Base-by-base conservation (phyloP, 2,797 vertebrate species). In the Leucoraja ocellata region DNA sequence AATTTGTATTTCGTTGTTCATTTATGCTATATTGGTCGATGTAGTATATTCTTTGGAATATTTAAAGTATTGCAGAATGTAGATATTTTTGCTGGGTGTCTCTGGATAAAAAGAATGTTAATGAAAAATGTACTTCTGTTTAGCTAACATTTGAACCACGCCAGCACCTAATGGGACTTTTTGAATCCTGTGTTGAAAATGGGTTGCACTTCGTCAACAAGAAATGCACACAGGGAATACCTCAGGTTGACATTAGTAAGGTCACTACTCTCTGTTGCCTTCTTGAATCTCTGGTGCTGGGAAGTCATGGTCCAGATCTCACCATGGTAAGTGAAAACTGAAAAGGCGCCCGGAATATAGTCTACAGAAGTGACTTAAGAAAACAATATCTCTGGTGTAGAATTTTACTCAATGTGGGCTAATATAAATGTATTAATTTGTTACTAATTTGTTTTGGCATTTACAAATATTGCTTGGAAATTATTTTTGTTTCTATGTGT, bases 221-320 rank as follows among this genome's bases (percentile, higher is more conserved):
- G 95, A 96, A 96, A 93, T 98, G 97, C 84, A 94, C 76, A 65
- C 97, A 98, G 95, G 97, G 97, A 1, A 98, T 98, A 93, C 93
- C 94, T 74, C 98, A 98, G 95, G 98, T 98, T 95, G 96, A 98
- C 94, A 98, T 98, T 95, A 98, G 98, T 95, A 98, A 98, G 96
- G 97, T 98, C 91, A 96, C 96, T 93, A 97, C 97, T 39, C 97
- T 98, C 46, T 98, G 98, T 94, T 97, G 95, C 93, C 96, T 98
- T 93, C 93, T 98, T 93, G 97, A 98, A 95, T 96, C 97, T 1
- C 94, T 98, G 94, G 94, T 98, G 93, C 95, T 98, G 92, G 96
- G 95, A 91, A 94, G 95, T 79, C 96, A 95, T 93, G 96, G 96
- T 46, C 95, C 96, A 54, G 95, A 95, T 93, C 94, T 98, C 73